phyloP scores from a whole-genome alignment of 2,113 vertebrate species.

The Paramormyrops kingsleyae region DNA sequence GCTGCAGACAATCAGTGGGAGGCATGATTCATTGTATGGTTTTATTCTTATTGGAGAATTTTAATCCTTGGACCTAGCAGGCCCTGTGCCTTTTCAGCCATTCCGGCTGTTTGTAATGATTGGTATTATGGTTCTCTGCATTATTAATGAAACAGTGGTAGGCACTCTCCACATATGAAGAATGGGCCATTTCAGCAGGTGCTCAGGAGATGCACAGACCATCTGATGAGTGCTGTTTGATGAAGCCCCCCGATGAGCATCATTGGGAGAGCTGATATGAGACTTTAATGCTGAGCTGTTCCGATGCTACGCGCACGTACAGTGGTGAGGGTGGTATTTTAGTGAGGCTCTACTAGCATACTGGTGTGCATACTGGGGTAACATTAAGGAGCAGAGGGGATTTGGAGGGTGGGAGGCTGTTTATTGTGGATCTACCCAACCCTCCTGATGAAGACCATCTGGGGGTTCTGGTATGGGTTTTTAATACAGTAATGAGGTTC shows the following conservation, averaged over 20 bases:
- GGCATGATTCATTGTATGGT: slow-evolving; percentile 4
- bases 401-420: not conserved
- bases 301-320: not conserved
- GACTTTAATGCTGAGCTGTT: slow-evolving; percentile 20
- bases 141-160: slow-evolving; percentile 40
- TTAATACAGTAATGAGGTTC: slow-evolving; percentile 16
- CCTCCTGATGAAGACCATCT: slow-evolving; percentile 6
- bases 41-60: slow-evolving; percentile 19
- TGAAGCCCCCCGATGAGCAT: slow-evolving; percentile 8
- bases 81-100: slow-evolving; percentile 45
- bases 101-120: slow-evolving; percentile 50
- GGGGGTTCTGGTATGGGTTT: slow-evolving; percentile 28
- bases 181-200: slow-evolving; percentile 10
- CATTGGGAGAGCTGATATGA: slow-evolving; percentile 25
- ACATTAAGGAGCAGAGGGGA: not conserved
- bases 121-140: slow-evolving; percentile 37
- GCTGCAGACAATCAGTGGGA: slow-evolving; percentile 25
- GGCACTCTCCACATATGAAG: not conserved
- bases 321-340: not conserved
- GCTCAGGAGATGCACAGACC: slow-evolving; percentile 34
- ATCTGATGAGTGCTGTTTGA: slow-evolving; percentile 26
- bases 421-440: slow-evolving; percentile 6
- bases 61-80: slow-evolving; percentile 32
- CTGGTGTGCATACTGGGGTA: not conserved
- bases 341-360: not conserved